These are phyloP conservation scores for Protophormia terraenovae DNA, from an alignment of 2,888 invertebrate species.

Conservation along the genomic window DNA sequence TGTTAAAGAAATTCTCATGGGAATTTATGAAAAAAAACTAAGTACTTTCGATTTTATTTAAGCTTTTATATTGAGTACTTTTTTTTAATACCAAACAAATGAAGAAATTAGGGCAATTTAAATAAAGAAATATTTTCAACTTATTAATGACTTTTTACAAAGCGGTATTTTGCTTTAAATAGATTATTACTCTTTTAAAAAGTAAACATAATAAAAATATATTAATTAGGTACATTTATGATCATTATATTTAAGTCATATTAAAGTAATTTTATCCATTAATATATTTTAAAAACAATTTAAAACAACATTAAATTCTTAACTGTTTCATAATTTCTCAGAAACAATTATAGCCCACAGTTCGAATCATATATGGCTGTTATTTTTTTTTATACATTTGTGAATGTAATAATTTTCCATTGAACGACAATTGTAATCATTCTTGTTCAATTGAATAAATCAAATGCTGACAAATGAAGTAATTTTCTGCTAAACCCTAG, in stretches of 20 bases:
- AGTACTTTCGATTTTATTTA: slow-evolving; percentile 12
- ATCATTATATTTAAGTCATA: too few relatives aligned
- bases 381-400: too few relatives aligned
- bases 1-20: slow-evolving; percentile 10
- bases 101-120: not conserved
- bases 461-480: slow-evolving; percentile 43
- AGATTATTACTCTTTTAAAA: too few relatives aligned
- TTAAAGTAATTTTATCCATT: too few relatives aligned
- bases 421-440: not conserved
- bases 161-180: too few relatives aligned
- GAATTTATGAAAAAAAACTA: not conserved
- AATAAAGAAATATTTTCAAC: not conserved
- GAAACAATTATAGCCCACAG: slow-evolving; percentile 39
- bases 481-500: slow-evolving; percentile 60
- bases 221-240: too few relatives aligned
- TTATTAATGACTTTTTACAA: not conserved
- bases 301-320: not conserved
- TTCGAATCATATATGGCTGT: not conserved
- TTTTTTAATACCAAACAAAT: not conserved
- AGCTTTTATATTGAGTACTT: not conserved
- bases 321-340: slow-evolving; percentile 27
- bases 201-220: too few relatives aligned
- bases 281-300: too few relatives aligned
- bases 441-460: not conserved
- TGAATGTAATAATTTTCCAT: slow-evolving; percentile 54